Evolutionary conservation across 2,797 vertebrate genomes (phyloP).

Genomic region (Oryzias sinensis): DNA sequence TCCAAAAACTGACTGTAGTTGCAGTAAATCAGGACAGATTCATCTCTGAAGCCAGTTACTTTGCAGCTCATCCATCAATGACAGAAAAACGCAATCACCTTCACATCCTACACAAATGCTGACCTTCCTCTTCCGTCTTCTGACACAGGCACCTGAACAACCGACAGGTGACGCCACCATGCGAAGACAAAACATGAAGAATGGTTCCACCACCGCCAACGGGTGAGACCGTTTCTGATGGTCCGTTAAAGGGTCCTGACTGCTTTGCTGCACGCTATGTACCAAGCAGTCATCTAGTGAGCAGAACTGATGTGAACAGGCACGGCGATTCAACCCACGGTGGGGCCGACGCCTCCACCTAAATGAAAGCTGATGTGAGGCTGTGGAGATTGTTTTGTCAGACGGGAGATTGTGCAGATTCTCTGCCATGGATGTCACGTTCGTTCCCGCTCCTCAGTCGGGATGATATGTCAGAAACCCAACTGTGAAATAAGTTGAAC

Average conservation of each 20-base stretch:
- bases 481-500: conserved; percentile 66
- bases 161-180: too few species aligned
- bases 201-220: neutral
- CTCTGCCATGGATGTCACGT: conserved; percentile 52
- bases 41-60: too few species aligned
- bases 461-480: conserved; percentile 44
- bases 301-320: conserved; percentile 59
- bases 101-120: too few species aligned
- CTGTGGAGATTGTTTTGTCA: conserved; percentile 65
- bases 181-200: neutral
- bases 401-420: conserved; percentile 54
- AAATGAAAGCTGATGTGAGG: conserved; percentile 62
- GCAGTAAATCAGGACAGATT: too few species aligned
- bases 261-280: conserved; percentile 14
- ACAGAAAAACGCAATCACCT: too few species aligned
- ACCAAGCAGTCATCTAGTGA: conserved; percentile 34
- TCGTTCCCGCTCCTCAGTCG: conserved; percentile 33
- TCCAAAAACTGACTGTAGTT: too few species aligned
- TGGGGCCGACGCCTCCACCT: conserved; percentile 40
- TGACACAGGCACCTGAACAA: too few species aligned
- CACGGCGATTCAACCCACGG: conserved; percentile 49
- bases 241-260: conserved; percentile 22
- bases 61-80: too few species aligned
- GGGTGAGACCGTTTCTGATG: conserved; percentile 1
- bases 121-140: too few species aligned